phyloP scores from a whole-genome alignment of 2,888 invertebrate genomes.

The Lottia scabra region DNA sequence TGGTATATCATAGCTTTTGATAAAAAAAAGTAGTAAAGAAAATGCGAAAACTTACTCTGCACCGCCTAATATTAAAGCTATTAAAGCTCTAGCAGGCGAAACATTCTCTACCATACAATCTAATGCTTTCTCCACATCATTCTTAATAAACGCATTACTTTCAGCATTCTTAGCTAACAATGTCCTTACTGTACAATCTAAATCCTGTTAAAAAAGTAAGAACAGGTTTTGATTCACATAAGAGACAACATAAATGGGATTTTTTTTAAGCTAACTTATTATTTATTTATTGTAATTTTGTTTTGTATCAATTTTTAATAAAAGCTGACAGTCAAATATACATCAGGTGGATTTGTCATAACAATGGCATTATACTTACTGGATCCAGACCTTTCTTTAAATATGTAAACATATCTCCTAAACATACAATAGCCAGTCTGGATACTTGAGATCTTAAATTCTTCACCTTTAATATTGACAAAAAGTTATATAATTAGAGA shows the following conservation, averaged over 20 bases:
- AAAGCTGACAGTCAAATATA: no score
- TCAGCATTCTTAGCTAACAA: conserved; percentile 91
- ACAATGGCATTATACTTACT: conserved; percentile 72
- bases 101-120: conserved; percentile 85
- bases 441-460: conserved; percentile 91
- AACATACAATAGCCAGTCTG: conserved; percentile 85
- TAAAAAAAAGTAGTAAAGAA: background rate
- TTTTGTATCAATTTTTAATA: no score
- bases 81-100: conserved; percentile 72
- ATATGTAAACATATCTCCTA: conserved; percentile 81
- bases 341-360: no score
- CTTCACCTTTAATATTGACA: conserved; percentile 75
- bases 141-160: conserved; percentile 87
- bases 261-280: no score
- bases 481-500: no score
- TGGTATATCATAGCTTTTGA: background rate
- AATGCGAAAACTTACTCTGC: conserved; percentile 63
- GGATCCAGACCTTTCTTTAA: conserved; percentile 74
- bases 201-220: conserved; percentile 74
- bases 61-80: conserved; percentile 67
- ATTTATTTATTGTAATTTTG: no score
- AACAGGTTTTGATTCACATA: background rate
- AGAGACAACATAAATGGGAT: no score
- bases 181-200: conserved; percentile 86
- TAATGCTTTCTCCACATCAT: conserved; percentile 87